Percentiles rank a stretch among this genome's conserved stretches.
phyloP scores from a whole-genome alignment of 2,888 invertebrate species.

The Cloeon dipterum region DNA sequence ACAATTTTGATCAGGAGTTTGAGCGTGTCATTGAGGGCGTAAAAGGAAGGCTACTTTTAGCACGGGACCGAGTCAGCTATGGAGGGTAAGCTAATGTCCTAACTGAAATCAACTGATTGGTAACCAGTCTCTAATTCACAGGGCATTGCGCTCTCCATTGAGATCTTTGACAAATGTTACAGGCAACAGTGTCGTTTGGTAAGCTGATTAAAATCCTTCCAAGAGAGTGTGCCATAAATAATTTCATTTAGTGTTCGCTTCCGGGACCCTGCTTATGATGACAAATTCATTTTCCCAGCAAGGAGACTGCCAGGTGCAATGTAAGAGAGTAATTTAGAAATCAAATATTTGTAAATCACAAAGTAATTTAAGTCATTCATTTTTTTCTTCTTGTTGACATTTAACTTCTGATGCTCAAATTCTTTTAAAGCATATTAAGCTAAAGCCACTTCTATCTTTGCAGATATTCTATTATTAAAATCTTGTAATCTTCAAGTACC shows the following conservation, averaged over 20 bases:
- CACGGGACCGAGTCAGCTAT: slow-evolving; percentile 40
- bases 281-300: slow-evolving; percentile 58
- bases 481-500: no score
- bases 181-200: slow-evolving; percentile 23
- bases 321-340: no score
- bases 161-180: slow-evolving; percentile 33
- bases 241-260: slow-evolving; percentile 33
- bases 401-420: no score
- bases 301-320: slow-evolving; percentile 25
- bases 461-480: no score
- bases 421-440: no score
- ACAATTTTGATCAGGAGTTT: slow-evolving; percentile 7
- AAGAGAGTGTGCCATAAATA: slow-evolving; percentile 1
- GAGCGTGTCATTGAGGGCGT: slow-evolving; percentile 38
- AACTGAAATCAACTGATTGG: no score
- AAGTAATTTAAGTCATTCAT: slow-evolving; percentile 2
- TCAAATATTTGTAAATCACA: slow-evolving; percentile 3
- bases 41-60: slow-evolving; percentile 51
- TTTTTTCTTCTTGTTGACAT: neutral
- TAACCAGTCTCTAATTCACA: no score
- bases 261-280: slow-evolving; percentile 54
- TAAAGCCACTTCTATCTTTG: no score
- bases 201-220: slow-evolving; percentile 8
- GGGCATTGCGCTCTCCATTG: slow-evolving; percentile 44
- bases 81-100: slow-evolving; percentile 32